Evolutionary conservation across 2,113 vertebrate genomes (phyloP).

Genomic region (Tympanuchus pallidicinctus): DNA sequence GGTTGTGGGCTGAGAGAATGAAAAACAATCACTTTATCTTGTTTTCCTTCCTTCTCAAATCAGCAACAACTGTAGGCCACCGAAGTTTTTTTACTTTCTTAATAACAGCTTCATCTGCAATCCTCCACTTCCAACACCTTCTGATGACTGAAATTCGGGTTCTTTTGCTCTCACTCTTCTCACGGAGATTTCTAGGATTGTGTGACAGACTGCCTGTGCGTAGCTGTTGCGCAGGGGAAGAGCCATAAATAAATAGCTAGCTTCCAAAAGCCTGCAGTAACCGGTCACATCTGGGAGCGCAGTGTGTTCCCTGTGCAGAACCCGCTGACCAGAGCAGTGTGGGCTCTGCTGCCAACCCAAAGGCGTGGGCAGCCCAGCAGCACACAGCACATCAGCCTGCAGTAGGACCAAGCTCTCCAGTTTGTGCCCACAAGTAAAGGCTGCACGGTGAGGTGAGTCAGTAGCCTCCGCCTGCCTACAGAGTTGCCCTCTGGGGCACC

Average conservation of each 20-base stretch:
- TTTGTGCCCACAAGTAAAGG: background rate
- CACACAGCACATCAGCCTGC: rapidly evolving
- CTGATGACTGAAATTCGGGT: background rate
- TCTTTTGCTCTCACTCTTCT: background rate
- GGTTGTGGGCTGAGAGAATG: background rate
- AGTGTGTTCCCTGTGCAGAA: background rate
- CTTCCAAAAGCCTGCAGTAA: background rate
- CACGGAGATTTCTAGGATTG: background rate
- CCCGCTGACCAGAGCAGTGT: rapidly evolving
- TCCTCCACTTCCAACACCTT: background rate
- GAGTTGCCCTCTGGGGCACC: rapidly evolving
- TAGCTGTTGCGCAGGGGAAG: background rate
- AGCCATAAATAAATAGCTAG: background rate
- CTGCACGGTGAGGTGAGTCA: background rate
- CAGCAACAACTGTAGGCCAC: background rate
- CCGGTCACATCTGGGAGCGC: background rate
- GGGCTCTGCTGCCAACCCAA: too few species aligned
- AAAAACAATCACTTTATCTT: background rate
- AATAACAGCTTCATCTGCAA: background rate
- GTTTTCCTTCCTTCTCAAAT: background rate
- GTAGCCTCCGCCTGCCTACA: background rate
- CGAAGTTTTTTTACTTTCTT: background rate
- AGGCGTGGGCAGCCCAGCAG: background rate
- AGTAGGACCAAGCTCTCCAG: background rate
- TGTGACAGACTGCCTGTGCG: background rate